Conservation (phyloP, 2,888 invertebrate genomes). For the Torymus tubicola region DNA sequence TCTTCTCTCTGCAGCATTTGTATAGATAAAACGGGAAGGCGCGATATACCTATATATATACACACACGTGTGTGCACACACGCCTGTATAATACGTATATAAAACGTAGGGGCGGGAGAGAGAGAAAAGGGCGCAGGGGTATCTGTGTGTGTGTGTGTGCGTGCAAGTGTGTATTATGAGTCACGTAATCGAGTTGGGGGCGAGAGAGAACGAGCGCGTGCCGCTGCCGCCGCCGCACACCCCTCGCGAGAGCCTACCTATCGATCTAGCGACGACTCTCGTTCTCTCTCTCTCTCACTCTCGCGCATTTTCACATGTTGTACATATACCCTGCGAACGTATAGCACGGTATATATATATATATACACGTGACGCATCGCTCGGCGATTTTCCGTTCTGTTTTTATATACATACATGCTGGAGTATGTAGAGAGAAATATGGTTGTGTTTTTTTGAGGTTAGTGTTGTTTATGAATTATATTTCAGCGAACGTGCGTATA, state of each 20-base stretch:
- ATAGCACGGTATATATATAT: too few species aligned
- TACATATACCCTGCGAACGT: background rate
- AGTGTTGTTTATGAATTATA: too few species aligned
- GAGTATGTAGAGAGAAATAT: too few species aligned
- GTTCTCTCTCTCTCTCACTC: background rate
- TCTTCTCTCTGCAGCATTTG: background rate
- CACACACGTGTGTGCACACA: background rate
- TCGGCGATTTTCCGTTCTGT: too few species aligned
- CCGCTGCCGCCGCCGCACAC: too few species aligned
- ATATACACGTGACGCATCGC: too few species aligned
- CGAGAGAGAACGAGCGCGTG: background rate
- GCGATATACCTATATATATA: background rate
- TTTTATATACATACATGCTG: too few species aligned
- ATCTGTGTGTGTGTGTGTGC: slow-evolving; percentile 50
- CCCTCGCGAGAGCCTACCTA: background rate
- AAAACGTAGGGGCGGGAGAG: background rate
- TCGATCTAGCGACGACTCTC: slow-evolving; percentile 5
- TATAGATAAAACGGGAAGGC: slow-evolving; percentile 26
- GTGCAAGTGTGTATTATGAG: slow-evolving; percentile 70
- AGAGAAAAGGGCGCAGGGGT: slow-evolving; percentile 1
- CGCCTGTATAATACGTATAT: background rate
- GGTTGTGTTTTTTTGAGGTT: too few species aligned
- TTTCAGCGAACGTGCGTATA: too few species aligned
- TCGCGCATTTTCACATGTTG: slow-evolving; percentile 9
- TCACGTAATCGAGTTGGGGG: slow-evolving; percentile 69